phyloP scores from a whole-genome alignment of 2,113 vertebrate species.

The Petrocephalus zakoni region DNA sequence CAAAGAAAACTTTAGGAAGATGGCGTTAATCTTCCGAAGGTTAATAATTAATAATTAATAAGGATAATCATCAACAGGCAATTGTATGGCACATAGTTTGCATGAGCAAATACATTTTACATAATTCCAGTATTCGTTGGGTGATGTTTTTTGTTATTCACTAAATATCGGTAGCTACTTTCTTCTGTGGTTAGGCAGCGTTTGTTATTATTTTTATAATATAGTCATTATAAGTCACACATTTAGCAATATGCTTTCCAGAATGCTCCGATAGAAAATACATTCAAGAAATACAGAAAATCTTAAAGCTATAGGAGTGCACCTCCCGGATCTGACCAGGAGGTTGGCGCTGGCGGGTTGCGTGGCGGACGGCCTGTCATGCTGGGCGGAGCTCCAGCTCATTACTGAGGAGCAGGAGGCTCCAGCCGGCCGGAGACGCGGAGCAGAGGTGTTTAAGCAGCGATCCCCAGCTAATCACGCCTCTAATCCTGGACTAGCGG shows the following conservation, averaged over 20 bases:
- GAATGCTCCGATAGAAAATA: no score
- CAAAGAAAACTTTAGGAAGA: not conserved
- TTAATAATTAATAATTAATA: no score
- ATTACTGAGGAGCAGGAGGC: conserved; percentile 23
- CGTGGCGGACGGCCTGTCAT: not conserved
- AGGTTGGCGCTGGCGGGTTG: not conserved
- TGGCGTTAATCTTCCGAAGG: no score
- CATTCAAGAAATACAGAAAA: not conserved
- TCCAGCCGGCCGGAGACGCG: conserved; percentile 39
- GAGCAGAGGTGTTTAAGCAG: conserved; percentile 68
- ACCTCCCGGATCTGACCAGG: not conserved
- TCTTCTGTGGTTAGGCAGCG: not conserved
- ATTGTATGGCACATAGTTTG: not conserved
- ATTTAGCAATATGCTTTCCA: not conserved
- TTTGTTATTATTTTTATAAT: not conserved
- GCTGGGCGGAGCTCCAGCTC: conserved; percentile 22
- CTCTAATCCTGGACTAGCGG: conserved; percentile 64
- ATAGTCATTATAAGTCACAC: not conserved
- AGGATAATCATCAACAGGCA: not conserved
- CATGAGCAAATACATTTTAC: not conserved
- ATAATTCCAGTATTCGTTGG: not conserved
- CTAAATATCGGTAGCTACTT: not conserved
- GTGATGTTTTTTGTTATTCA: not conserved
- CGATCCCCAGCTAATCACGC: conserved; percentile 62
- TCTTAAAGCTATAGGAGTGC: not conserved